Evolutionary conservation across 2,888 invertebrate genomes (phyloP), one percentile per base, ranked within the genome.

Genomic region (Eupithecia pulchellata): DNA sequence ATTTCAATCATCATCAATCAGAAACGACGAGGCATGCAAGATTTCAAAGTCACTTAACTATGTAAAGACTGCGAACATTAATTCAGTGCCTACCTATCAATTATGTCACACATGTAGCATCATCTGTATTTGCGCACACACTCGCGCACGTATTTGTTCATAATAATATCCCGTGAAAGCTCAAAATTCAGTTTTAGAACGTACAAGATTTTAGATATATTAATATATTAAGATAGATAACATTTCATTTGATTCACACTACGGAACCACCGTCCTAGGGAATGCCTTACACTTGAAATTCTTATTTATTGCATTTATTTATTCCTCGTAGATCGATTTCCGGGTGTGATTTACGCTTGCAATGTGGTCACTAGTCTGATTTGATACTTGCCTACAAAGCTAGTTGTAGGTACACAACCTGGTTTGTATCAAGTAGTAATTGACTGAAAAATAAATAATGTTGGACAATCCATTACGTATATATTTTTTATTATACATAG

Each of bases 261-360:
- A 60, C 32, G 61, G 61, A 61, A 61, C 61, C 61, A n/a, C 61
- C 25, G 13, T 32, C 25, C 20, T n/a, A 13, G 5, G 1, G 6
- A 61, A 61, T 20, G 34, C 11, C 20, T 61, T 17, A 34, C 34
- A 34, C 34, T 60, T n/a, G 32, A 4, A 4, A 32, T 2, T 25
- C 5, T 60, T 60, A 34, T 60, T 60, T 34, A 60, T 34, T 32
- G 13, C 9, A 34, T 34, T 60, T 60, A 60, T 34, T 34, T 60
- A n/a, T 60, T 60, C 58, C 30, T 60, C 9, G 58, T 30, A 9
- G 32, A 32, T 30, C 11, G 11, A 20, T 14, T 61, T 20, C 30
- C 25, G 61, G 9, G 4, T 47, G n/a, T 42, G 20, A 47, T 47
- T 47, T 47, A 47, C 42, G 42, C 9, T 9, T 20, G 20, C 42